phyloP scores from a whole-genome alignment of 2,797 vertebrate genomes.

The Scolopax bukidnonensis region DNA sequence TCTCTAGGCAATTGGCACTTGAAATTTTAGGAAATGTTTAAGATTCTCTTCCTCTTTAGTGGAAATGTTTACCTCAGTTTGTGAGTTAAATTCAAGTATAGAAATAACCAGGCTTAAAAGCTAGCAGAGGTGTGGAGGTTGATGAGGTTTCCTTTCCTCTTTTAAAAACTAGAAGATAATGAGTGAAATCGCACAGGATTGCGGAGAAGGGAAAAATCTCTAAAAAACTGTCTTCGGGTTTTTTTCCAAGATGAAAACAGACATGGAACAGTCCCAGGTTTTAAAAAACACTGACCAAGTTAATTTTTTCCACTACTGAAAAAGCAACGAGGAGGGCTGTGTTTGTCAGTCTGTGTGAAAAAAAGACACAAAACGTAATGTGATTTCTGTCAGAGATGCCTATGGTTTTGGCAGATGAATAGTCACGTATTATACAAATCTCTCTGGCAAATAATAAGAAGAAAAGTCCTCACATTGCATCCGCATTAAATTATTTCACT shows the following conservation, averaged over 20 bases:
- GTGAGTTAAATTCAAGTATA: neutral
- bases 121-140: neutral
- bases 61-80: neutral
- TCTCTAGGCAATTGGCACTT: neutral
- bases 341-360: neutral
- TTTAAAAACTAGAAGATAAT: neutral
- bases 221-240: neutral
- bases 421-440: neutral
- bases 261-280: neutral
- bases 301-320: neutral
- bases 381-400: constrained; percentile 15
- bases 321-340: neutral
- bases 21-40: neutral
- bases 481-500: constrained; percentile 11
- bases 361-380: neutral
- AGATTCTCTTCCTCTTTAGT: neutral
- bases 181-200: neutral
- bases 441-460: constrained; percentile 24
- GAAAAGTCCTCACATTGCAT: neutral
- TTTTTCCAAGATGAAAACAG: neutral
- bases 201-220: neutral
- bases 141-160: neutral
- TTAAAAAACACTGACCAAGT: neutral
- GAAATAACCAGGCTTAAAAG: neutral
- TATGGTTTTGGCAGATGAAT: neutral